phyloP scores from a whole-genome alignment of 2,113 vertebrate genomes.

The Cyprinus carpio region DNA sequence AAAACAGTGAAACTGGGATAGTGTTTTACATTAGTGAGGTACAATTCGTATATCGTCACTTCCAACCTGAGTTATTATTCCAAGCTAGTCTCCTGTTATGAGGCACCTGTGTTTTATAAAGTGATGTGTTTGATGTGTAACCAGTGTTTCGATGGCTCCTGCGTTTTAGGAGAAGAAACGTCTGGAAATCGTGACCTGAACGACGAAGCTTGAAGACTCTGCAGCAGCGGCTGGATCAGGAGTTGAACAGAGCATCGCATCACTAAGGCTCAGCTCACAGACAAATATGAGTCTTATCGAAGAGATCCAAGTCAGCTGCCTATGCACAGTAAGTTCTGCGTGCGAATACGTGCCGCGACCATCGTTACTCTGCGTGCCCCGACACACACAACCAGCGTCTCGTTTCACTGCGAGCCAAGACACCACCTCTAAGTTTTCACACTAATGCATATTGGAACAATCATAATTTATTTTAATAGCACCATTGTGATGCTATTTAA shows the following conservation, averaged over 20 bases:
- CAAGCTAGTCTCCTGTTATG: too few species aligned
- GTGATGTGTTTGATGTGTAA: not conserved
- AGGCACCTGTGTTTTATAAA: too few species aligned
- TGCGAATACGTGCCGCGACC: too few species aligned
- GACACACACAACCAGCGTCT: slow-evolving; percentile 14
- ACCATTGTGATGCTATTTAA: not conserved
- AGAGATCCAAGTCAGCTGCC: slow-evolving; percentile 93
- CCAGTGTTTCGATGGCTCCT: not conserved
- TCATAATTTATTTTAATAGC: not conserved
- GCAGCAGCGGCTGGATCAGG: slow-evolving; percentile 94
- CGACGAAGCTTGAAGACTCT: slow-evolving; percentile 94
- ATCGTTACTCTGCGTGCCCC: not conserved
- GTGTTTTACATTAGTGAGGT: too few species aligned
- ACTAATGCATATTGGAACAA: not conserved
- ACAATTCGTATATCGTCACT: too few species aligned
- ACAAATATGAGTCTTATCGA: slow-evolving; percentile 97
- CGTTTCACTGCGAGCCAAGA: slow-evolving; percentile 45
- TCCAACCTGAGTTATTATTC: too few species aligned
- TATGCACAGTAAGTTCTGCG: slow-evolving; percentile 83
- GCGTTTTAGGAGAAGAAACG: slow-evolving; percentile 92
- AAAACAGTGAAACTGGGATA: too few species aligned
- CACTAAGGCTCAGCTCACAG: slow-evolving; percentile 90
- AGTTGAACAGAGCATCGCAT: slow-evolving; percentile 91
- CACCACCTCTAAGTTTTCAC: slow-evolving; percentile 21
- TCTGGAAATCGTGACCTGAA: slow-evolving; percentile 96